These are phyloP conservation scores for Rhopilema esculentum DNA, from an alignment of 30 jellyfish, hydroid and myxozoan species.

Conservation along the genomic window DNA sequence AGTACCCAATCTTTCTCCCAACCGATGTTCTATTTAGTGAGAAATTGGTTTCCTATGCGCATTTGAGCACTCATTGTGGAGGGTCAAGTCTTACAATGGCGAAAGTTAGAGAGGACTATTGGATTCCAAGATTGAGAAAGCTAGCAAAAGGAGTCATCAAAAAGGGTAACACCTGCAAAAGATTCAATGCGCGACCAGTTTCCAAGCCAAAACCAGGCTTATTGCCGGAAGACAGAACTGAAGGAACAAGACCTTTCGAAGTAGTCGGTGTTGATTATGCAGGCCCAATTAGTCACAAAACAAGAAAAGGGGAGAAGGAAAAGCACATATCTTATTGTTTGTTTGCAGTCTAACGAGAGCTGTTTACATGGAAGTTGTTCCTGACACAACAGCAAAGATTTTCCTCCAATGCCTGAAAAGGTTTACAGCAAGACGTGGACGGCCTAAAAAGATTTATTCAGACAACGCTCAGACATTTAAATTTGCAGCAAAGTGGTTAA, in stretches of 20 bases:
- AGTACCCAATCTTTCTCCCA: constrained; percentile 42
- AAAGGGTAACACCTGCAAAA: constrained; percentile 29
- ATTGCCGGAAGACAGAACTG: constrained; percentile 61
- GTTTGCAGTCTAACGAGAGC: constrained; percentile 78
- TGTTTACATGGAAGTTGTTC: constrained; percentile 40
- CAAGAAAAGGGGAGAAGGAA: constrained; percentile 33
- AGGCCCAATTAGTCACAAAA: constrained; percentile 51
- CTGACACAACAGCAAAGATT: constrained; percentile 32
- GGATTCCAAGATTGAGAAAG: constrained; percentile 40
- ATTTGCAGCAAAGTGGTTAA: constrained; percentile 61
- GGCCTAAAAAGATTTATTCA: constrained; percentile 66
- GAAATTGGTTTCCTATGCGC: constrained; percentile 22
- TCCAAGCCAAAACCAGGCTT: constrained; percentile 41
- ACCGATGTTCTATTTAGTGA: constrained; percentile 2
- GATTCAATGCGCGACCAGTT: constrained; percentile 33
- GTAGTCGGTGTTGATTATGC: constrained; percentile 67
- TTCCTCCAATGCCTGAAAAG: constrained; percentile 36
- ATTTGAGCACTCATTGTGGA: constrained; percentile 3
- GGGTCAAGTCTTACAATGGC: constrained; percentile 28
- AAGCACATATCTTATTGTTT: constrained; percentile 49
- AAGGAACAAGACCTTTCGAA: constrained; percentile 61
- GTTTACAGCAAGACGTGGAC: constrained; percentile 68
- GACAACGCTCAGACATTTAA: constrained; percentile 63
- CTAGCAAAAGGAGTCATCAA: constrained; percentile 8
- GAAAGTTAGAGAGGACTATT: constrained; percentile 15